Evolutionary conservation across 1,140 invertebrate species (phyloP), one percentile per base, ranked within the genome.

Genomic region (Pectinophora gossypiella): DNA sequence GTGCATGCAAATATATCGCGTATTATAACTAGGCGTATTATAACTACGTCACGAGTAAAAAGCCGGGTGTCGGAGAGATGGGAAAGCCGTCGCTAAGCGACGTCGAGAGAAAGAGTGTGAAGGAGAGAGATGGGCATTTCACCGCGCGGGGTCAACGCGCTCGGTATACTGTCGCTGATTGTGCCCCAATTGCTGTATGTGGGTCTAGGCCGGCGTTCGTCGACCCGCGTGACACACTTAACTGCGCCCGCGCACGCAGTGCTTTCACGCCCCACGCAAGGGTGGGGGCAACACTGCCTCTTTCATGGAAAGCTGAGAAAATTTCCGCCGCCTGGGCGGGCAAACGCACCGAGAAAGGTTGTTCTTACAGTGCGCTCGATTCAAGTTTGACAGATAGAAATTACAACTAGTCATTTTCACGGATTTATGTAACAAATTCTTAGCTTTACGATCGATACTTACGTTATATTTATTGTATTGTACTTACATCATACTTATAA

Each of bases 171-270:
- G 79, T 88, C 85, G 78, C 85, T 87, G 83, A 85, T 87, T 87
- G 73, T 87, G 83, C 59, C 85, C 85, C 82, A 85, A 87, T 88
- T 88, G 73, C 64, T 64, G 53, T 78, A 87, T 76, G 82, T 88
- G 74, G 85, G 86, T 87, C 86, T 88, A 88, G 86, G 86, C 82
- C 86, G 83, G 76, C 81, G 82, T 83, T 87, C 83, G 84, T 75
- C 75, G 80, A 85, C 85, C 84, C 77, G 73, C 72, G 70, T 76
- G 82, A 63, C 85, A 85, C 75, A 85, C 79, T 85, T 83, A 61
- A 67, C 51, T 58, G 72, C 72, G 70, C 72, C 67, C 61, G 76
- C 76, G 73, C 79, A 71, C 72, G 69, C 73, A 48, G 73, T 83
- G 83, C 82, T 85, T 85, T 87, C 84, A 85, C 83, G 76, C 73